Evolutionary conservation across 1,140 invertebrate genomes (phyloP).

Genomic region (Listronotus oregonensis): DNA sequence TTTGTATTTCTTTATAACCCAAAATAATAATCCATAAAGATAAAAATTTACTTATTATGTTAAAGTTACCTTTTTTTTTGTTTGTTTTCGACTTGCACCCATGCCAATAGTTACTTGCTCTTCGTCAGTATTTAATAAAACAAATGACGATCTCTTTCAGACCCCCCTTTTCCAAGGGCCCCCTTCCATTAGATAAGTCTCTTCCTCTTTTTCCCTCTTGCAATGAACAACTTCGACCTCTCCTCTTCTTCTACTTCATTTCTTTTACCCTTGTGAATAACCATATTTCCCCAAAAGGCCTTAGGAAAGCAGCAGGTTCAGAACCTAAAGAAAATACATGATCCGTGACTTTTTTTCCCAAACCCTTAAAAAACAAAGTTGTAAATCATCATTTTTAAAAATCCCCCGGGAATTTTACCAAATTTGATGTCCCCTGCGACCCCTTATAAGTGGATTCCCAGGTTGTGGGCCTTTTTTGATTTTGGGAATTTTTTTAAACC

Average conservation of each 20-base stretch:
- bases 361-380: too few species aligned
- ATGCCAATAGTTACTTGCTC: slow-evolving; percentile 78
- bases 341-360: too few species aligned
- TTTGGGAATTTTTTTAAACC: too few species aligned
- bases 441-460: too few species aligned
- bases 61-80: slow-evolving; percentile 62
- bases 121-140: slow-evolving; percentile 67
- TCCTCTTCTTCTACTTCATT: slow-evolving; percentile 44
- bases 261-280: slow-evolving; percentile 69
- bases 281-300: slow-evolving; percentile 81
- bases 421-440: too few species aligned
- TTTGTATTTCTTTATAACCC: too few species aligned
- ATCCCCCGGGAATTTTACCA: too few species aligned
- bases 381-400: too few species aligned
- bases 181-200: slow-evolving; percentile 80
- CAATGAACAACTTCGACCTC: slow-evolving; percentile 58
- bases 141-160: slow-evolving; percentile 74
- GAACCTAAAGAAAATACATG: slow-evolving; percentile 61
- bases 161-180: slow-evolving; percentile 69
- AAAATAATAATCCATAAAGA: too few species aligned
- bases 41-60: neutral
- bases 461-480: too few species aligned
- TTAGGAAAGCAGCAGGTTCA: slow-evolving; percentile 85
- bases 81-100: slow-evolving; percentile 73
- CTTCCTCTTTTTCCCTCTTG: slow-evolving; percentile 74